Evolutionary conservation across 2,888 invertebrate species (phyloP), one percentile per base, ranked within the genome.

Genomic region (Dione vanillae): DNA sequence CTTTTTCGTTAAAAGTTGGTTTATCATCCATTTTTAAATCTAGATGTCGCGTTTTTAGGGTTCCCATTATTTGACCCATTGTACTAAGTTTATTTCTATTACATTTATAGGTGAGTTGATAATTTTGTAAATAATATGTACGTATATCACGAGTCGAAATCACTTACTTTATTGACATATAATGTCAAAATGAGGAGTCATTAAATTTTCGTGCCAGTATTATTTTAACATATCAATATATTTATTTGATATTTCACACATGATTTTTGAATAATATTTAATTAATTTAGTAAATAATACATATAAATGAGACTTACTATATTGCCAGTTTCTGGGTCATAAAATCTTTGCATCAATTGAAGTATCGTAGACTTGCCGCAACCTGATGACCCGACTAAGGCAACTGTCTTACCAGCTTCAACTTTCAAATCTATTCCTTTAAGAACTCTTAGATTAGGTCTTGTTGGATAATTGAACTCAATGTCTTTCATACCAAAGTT

Each of bases 281-380:
- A 37, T n/a, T n/a, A n/a, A n/a, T n/a, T n/a, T n/a, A 54, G 9
- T 16, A 16, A 56, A 37, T 16, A 16, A 41, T 45, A 11, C 10
- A 61, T 3, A 10, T n/a, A n/a, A 43, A 61, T 7, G 35, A 49
- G 6, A 74, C 92, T 82, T 84, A 81, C 92, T 78, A 93, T 94
- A 45, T 84, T 92, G 9, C 96, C 96, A 2, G 91, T 93, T 58
- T 94, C 94, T 73, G 97, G 96, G 82, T 97, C 97, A 83, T 97
- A 97, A 82, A 97, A 96, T 59, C 97, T 91, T 81, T 97, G 95
- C 72, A 98, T 85, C 5, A 98, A 88, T 80, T 97, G 97, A 49
- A 97, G 94, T 65, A 96, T 94, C 0, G 97, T 97, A 0, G 96
- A 96, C 83, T 97, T 97, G 8, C 97, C 97, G 77, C 96, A 97